phyloP scores from a whole-genome alignment of 2,888 invertebrate genomes.

The Brachynemurus nebulosus region DNA sequence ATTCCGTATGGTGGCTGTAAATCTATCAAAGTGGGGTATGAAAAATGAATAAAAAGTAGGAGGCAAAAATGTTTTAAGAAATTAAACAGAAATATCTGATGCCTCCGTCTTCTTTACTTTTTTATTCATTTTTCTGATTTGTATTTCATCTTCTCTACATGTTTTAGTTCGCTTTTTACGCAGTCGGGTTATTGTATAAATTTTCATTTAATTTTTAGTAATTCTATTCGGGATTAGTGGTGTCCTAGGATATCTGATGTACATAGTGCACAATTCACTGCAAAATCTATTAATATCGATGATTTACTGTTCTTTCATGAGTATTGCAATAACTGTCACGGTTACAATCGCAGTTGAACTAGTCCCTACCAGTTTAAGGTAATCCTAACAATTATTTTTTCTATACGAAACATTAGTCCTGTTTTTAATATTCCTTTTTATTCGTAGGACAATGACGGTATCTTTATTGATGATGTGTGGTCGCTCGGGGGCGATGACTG shows the following conservation, averaged over 20 bases:
- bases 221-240: too few species aligned
- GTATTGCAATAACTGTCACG: slow-evolving; percentile 2
- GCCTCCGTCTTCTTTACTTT: too few species aligned
- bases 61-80: too few species aligned
- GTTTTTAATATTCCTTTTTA: slow-evolving; percentile 16
- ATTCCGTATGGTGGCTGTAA: too few species aligned
- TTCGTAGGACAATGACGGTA: slow-evolving; percentile 63
- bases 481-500: slow-evolving; percentile 52
- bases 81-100: too few species aligned
- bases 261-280: slow-evolving; percentile 2
- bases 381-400: slow-evolving; percentile 4
- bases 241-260: slow-evolving; percentile 3
- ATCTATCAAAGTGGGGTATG: too few species aligned
- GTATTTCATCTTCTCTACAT: too few species aligned
- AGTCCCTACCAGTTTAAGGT: slow-evolving; percentile 13
- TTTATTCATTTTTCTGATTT: too few species aligned
- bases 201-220: too few species aligned
- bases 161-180: too few species aligned
- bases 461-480: slow-evolving; percentile 58
- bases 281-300: slow-evolving; percentile 5
- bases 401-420: not conserved
- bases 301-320: not conserved
- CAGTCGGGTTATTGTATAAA: too few species aligned
- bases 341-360: slow-evolving; percentile 7
- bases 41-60: too few species aligned